Evolutionary conservation across 30 jellyfish, hydroid and myxozoan species (phyloP), one percentile per base, ranked within the genome.

Genomic region (Hydractinia echinata): DNA sequence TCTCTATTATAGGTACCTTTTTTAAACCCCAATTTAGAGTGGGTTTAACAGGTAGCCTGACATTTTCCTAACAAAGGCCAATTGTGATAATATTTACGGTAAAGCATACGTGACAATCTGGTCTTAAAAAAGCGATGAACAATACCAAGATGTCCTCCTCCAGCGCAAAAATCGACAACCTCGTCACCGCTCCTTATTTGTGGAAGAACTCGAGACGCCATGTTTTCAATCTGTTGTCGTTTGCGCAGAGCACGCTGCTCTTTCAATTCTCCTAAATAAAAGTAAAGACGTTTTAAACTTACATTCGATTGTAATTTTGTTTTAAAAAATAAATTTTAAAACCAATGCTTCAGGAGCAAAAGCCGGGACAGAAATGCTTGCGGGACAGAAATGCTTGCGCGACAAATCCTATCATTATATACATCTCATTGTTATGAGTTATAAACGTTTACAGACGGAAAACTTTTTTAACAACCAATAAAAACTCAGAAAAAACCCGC

Each of bases 111-210:
- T 84, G 76, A 76, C 95, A 84, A 13, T 55, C 83, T 73, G 85
- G 86, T 5, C 89, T 51, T 53, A 85, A 55, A 66, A 73, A 84
- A 6, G 97, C 97, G 30, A 90, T 83, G 66, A n/a, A 90, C 97
- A 4, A 90, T 85, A 61, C 97, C 97, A 21, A 90, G 93, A 55
- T 90, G 97, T 13, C 97, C 97, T 10, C 97, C 97, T 8, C 97
- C 97, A 39, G 97, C 95, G 77, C 97, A 90, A 85, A 90, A 90
- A 44, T 90, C 97, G 52, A 90, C 97, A 55, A 90, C 85, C 50
- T 68, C 61, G 51, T 71, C 51, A 4, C 97, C 97, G 0, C 83
- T 81, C 51, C 62, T 85, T 49, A 81, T 78, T 39, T 84, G 50
- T 4, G 87, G 86, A 60, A 49, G 14, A 10, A 85, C 78, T 18